These are phyloP conservation scores for Sinonovacula constricta DNA, from an alignment of 1,140 invertebrate genomes.

Conservation along the genomic window DNA sequence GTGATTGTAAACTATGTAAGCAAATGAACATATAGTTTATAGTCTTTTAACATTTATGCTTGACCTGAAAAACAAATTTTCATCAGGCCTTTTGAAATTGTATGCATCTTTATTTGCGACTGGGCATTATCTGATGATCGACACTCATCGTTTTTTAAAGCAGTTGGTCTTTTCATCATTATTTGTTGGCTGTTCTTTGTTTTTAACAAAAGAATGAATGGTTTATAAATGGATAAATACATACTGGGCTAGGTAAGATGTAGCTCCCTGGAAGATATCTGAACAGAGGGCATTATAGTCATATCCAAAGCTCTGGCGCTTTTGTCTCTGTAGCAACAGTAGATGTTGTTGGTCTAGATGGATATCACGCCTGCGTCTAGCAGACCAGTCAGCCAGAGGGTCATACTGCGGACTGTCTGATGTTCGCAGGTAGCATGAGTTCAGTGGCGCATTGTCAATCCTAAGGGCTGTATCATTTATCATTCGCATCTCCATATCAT, in stretches of 20 bases:
- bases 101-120: too few species aligned
- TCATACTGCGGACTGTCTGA: constrained; percentile 43
- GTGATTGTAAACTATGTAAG: too few species aligned
- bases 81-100: too few species aligned
- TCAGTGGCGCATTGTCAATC: constrained; percentile 25
- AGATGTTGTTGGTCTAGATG: neutral
- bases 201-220: too few species aligned
- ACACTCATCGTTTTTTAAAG: too few species aligned
- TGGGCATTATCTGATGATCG: too few species aligned
- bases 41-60: too few species aligned
- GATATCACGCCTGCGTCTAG: constrained; percentile 4
- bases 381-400: neutral
- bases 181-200: too few species aligned
- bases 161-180: too few species aligned
- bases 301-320: constrained; percentile 2
- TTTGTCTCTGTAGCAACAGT: neutral
- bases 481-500: neutral
- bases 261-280: constrained; percentile 18
- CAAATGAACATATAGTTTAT: too few species aligned
- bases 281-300: constrained; percentile 41
- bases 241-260: constrained; percentile 26
- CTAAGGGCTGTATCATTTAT: neutral
- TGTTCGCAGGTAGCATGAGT: constrained; percentile 18
- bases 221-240: too few species aligned
- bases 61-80: too few species aligned